Evolutionary conservation across 2,113 vertebrate genomes (phyloP).

Genomic region (Lasiurus borealis): DNA sequence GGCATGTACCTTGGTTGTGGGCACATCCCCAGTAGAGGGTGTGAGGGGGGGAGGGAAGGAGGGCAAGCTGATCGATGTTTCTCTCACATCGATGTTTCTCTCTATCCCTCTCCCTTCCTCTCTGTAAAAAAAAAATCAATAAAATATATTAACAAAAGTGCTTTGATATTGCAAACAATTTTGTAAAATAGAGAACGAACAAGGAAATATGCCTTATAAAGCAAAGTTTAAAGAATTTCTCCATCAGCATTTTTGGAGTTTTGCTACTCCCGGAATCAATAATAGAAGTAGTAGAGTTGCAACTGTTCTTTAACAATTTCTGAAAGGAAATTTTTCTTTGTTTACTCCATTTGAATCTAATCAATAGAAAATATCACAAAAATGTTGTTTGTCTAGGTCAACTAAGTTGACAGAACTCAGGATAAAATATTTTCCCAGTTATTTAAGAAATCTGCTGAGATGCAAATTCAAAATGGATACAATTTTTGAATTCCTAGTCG

Average conservation of each 20-base stretch:
- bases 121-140: no score
- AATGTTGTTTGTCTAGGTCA: not conserved
- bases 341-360: slow-evolving; percentile 12
- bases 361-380: slow-evolving; percentile 22
- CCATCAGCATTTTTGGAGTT: slow-evolving; percentile 43
- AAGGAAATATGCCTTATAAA: slow-evolving; percentile 24
- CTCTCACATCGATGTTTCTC: no score
- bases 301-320: slow-evolving; percentile 1
- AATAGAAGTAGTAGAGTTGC: not conserved
- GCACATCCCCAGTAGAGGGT: no score
- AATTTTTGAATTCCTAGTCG: slow-evolving; percentile 55
- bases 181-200: not conserved
- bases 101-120: no score
- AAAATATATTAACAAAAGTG: not conserved
- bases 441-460: not conserved
- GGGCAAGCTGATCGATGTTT: no score
- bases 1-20: no score
- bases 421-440: not conserved
- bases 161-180: not conserved
- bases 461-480: not conserved
- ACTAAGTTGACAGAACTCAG: not conserved
- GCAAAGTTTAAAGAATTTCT: not conserved
- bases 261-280: not conserved
- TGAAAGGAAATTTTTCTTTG: slow-evolving; percentile 41
- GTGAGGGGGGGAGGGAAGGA: no score